Evolutionary conservation across 2,113 vertebrate genomes (phyloP), one percentile per base, ranked within the genome.

Genomic region (Numida meleagris): DNA sequence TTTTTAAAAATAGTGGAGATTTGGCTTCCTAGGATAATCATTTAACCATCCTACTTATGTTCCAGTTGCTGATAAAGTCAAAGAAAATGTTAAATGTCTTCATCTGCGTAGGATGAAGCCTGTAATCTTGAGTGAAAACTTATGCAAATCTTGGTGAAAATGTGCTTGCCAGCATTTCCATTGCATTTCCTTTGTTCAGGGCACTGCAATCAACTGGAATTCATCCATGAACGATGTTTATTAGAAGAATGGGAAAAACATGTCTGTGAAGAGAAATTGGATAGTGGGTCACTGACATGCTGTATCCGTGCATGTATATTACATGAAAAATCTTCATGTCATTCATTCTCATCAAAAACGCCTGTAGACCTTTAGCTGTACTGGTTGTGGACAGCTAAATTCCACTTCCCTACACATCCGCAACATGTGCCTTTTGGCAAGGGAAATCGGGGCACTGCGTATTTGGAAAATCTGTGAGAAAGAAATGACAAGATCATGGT

Each of bases 231-330:
- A 4, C 40, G 18, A 40, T 75, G 51, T 46, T 81, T 65, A 51
- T 91, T 80, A 57, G 73, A 66, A 75, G 76, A 94, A 95, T 78
- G 76, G 51, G 68, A 45, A 86, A 91, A 94, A 94, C 65, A 72
- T 75, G 85, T 86, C 57, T 74, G 1, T 40, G 43, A 2, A 1
- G 48, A 1, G 2, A 58, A 81, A n/a, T 42, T 33, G 58, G 45
- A 68, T 46, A 88, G 68, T 4, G 76, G 59, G 33, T 34, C 75
- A 88, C 19, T 58, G 67, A 62, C 82, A 31, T 29, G 19, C 14
- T 83, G 2, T 74, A 10, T 61, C 62, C 10, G 40, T 74, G 45
- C 0, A 0, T 19, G 29, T 46, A 42, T 42, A 46, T 43, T 77
- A 51, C 46, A 48, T 34, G 43, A 45, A 59, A 89, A 88, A 46